Conservation (phyloP, 1,140 invertebrate species). For the Danaus plexippus region DNA sequence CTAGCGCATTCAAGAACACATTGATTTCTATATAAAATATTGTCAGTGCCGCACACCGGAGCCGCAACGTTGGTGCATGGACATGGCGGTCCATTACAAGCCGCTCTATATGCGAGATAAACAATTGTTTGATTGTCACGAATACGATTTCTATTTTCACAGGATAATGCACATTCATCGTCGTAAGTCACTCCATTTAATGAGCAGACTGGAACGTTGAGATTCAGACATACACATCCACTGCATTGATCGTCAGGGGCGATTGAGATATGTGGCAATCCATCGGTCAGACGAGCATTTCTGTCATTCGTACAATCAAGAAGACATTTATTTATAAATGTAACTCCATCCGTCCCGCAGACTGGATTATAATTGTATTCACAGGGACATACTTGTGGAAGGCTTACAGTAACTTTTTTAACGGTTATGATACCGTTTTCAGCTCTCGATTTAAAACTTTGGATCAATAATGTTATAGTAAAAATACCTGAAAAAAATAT, state of each 20-base stretch:
- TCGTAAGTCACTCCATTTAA: conserved; percentile 33
- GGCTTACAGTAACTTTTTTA: conserved; percentile 7
- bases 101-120: conserved; percentile 28
- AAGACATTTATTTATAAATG: conserved; percentile 29
- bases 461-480: too few species aligned
- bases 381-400: conserved; percentile 18
- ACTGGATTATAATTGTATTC: conserved; percentile 25
- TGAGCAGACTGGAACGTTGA: conserved; percentile 71
- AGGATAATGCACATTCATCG: conserved; percentile 35
- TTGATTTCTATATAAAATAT: conserved; percentile 30
- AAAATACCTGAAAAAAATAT: too few species aligned
- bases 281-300: not conserved
- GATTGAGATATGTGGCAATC: conserved; percentile 3
- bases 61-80: conserved; percentile 21
- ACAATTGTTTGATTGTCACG: conserved; percentile 14
- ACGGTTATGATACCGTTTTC: conserved; percentile 2
- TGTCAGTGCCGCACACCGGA: conserved; percentile 31
- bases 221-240: conserved; percentile 53
- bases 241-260: conserved; percentile 20
- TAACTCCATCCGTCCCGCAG: conserved; percentile 28
- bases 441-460: too few species aligned
- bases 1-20: conserved; percentile 27
- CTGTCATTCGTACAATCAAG: conserved; percentile 19
- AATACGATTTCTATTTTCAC: conserved; percentile 26
- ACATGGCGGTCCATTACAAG: conserved; percentile 24